Evolutionary conservation across 2,113 vertebrate species (phyloP).

Genomic region (Poeciliopsis prolifica): DNA sequence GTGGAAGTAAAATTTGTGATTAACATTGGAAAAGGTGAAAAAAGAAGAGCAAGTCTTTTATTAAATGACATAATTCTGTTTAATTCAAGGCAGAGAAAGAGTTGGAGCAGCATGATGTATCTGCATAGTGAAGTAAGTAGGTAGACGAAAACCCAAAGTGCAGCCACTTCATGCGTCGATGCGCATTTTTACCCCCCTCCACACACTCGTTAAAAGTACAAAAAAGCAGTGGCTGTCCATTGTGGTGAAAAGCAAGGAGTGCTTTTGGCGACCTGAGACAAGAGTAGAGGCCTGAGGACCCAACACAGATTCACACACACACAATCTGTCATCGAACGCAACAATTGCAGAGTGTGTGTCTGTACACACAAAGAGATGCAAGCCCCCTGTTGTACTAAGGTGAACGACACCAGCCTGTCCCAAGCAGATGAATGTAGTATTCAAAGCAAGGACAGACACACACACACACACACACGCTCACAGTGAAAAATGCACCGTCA

Average conservation of each 20-base stretch:
- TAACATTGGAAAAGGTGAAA: no score
- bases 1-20: no score
- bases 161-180: slow-evolving; percentile 53
- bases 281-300: slow-evolving; percentile 15
- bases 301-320: slow-evolving; percentile 27
- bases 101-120: slow-evolving; percentile 1
- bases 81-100: slow-evolving; percentile 3
- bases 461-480: not conserved
- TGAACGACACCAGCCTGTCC: slow-evolving; percentile 48
- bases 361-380: slow-evolving; percentile 1
- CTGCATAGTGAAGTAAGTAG: not conserved
- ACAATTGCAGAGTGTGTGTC: slow-evolving; percentile 19
- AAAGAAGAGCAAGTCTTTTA: no score
- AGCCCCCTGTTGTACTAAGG: slow-evolving; percentile 31
- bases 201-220: slow-evolving; percentile 51
- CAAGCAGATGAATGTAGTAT: slow-evolving; percentile 53
- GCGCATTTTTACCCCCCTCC: slow-evolving; percentile 1
- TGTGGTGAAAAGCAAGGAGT: slow-evolving; percentile 72
- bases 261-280: slow-evolving; percentile 48
- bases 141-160: slow-evolving; percentile 39
- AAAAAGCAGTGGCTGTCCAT: slow-evolving; percentile 70
- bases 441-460: slow-evolving; percentile 33
- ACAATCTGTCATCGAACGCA: slow-evolving; percentile 24
- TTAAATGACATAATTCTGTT: no score
- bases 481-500: slow-evolving; percentile 50